Base-by-base conservation (phyloP, 2,113 vertebrate species). In the Bagarius yarrelli region DNA sequence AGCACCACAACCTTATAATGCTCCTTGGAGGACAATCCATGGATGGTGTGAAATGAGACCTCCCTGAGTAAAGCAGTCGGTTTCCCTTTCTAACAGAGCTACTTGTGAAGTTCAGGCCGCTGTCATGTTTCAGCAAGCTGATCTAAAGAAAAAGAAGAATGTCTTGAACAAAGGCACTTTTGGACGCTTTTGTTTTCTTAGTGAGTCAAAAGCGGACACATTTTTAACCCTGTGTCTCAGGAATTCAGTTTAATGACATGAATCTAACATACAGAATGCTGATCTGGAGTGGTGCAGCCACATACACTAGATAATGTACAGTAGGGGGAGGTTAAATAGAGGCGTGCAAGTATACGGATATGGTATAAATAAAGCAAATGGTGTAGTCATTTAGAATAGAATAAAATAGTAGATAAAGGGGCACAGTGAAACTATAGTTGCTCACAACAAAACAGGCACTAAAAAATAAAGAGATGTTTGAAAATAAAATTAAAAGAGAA, bases 1-100 rank as follows among this genome's bases (percentile, higher is more conserved):
- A 98, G 88, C 63, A 99, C 96, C 0, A 99, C 91, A 2, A 98
- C 93, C 85, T 97, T 94, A 76, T 95, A 96, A 84, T 97, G 92
- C 85, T 93, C 93, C 84, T 91, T 96, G 67, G 93, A 89, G 47
- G 91, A 86, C 25, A 82, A 86, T 32, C 73, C 81, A 79, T 90
- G 86, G 86, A 86, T 89, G 3, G 85, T 89, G 87, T 92, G 90
- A 11, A 55, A 14, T 81, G 70, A 36, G 81, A 88, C 55, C 83
- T 23, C 13, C 73, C 64, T 0, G 70, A 79, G 27, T 64, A 64
- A 25, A 82, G 55, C 36, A 75, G 69, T 53, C 61, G 55, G 75
- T 63, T 53, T 71, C 30, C 59, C 16, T 57, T 77, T 52, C 47
- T 71, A 40, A 74, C 44, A 64, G 56, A 50, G 59, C 21, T 40